Evolutionary conservation across 1,140 invertebrate genomes (phyloP), one percentile per base, ranked within the genome.

Genomic region (Campoletis sonorensis): DNA sequence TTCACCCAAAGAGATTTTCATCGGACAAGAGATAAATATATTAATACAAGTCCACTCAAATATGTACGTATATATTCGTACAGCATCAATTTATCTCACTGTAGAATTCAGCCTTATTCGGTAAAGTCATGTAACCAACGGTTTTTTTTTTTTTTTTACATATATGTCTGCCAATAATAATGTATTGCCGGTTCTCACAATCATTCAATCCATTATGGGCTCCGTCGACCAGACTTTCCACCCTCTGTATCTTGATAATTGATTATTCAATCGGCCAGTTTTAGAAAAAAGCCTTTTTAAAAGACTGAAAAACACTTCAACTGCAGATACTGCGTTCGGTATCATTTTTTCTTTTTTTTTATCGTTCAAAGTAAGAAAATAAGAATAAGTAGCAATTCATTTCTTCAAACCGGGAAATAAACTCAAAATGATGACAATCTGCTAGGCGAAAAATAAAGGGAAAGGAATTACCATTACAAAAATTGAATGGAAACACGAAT

Each of bases 1-100:
- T 77, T 77, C 18, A 54, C 30, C 18, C 64, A 15, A 21, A 23
- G 73, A 49, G 73, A 77, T 77, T 77, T 77, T 77, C 73, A 77
- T 64, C 73, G 73, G 51, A n/a, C 51, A 58, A 61, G 21, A 61
- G 2, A 11, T 27, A 16, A 4, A 64, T 64, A 27, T 27, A n/a
- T n/a, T 54, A 54, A 54, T 13, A 51, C n/a, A n/a, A n/a, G n/a
- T 54, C 10, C 54, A 2, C 54, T 21, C 2, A n/a, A n/a, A 58
- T 27, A 13, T 64, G 27, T 13, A 15, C 18, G 23, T 27, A 58
- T 33, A 30, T 30, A 27, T 30, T 18, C 13, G 33, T 72, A 72
- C 11, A 75, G n/a, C 11, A 5, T 30, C 4, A 75, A n/a, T 64
- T 18, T 26, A 51, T 77, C 51, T 7, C 3, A 26, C 30, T 64